A percentile compares a stretch with the other conserved stretches of the same genome.
phyloP scores from a whole-genome alignment of 1,140 invertebrate species.

The Leptinotarsa defecta region DNA sequence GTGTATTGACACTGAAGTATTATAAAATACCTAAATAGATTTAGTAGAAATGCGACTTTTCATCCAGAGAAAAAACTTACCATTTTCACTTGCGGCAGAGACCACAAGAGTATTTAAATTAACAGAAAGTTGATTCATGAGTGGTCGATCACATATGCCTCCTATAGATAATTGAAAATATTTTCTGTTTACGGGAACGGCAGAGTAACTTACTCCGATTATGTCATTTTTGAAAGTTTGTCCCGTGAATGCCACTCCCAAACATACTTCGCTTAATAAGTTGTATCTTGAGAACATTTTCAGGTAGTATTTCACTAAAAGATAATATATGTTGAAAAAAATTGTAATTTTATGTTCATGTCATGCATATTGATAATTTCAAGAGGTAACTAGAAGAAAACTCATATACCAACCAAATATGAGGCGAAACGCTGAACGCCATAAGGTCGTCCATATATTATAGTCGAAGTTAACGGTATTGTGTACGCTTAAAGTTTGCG shows the following conservation, averaged over 20 bases:
- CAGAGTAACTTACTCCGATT: constrained; percentile 41
- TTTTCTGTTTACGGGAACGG: constrained; percentile 12
- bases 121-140: background rate
- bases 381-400: no score
- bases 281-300: constrained; percentile 50
- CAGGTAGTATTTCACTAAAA: constrained; percentile 37
- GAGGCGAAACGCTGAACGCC: no score
- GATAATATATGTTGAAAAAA: no score
- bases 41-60: no score
- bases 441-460: no score
- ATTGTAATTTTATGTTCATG: no score
- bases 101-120: constrained; percentile 10
- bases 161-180: constrained; percentile 3
- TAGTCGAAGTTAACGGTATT: no score
- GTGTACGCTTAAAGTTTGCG: no score
- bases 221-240: constrained; percentile 39
- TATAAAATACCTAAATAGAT: no score
- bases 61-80: constrained; percentile 5
- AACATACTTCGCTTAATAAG: constrained; percentile 47
- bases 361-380: no score
- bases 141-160: constrained; percentile 28
- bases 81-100: constrained; percentile 16
- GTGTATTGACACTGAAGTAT: no score
- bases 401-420: no score
- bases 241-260: constrained; percentile 39